Conservation (phyloP, 2,113 vertebrate species). For the Pogonocichla stellata region DNA sequence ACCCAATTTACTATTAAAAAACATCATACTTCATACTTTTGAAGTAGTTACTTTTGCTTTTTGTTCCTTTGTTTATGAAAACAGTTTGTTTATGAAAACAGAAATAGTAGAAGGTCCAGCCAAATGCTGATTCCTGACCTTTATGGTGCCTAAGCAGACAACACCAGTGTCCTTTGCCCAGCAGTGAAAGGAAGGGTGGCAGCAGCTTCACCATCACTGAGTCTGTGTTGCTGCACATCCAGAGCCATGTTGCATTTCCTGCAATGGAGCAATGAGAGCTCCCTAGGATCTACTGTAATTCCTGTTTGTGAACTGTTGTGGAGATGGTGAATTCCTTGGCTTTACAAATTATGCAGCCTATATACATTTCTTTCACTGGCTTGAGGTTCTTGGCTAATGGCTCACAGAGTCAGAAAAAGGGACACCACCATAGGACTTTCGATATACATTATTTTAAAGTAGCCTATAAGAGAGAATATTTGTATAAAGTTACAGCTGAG, state of each 20-base stretch:
- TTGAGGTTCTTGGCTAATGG: background rate
- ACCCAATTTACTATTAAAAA: background rate
- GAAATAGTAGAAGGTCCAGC: background rate
- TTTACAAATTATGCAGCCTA: background rate
- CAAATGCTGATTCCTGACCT: background rate
- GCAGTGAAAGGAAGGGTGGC: background rate
- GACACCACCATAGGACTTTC: background rate
- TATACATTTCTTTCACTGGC: background rate
- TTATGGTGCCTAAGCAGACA: background rate
- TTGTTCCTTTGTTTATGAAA: background rate
- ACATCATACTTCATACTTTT: background rate
- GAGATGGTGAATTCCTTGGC: background rate
- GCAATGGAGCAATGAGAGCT: background rate
- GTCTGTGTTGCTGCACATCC: background rate
- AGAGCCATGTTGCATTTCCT: background rate
- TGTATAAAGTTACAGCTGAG: background rate
- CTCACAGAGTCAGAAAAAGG: background rate
- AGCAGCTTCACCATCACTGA: background rate
- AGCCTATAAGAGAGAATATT: background rate
- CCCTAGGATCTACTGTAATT: background rate
- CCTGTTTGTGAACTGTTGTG: background rate
- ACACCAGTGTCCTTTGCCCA: background rate
- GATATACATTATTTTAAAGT: background rate
- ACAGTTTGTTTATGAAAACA: background rate
- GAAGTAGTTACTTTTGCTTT: background rate